Base-by-base conservation (phyloP, 1,140 invertebrate species). In the Cydia strobilella region DNA sequence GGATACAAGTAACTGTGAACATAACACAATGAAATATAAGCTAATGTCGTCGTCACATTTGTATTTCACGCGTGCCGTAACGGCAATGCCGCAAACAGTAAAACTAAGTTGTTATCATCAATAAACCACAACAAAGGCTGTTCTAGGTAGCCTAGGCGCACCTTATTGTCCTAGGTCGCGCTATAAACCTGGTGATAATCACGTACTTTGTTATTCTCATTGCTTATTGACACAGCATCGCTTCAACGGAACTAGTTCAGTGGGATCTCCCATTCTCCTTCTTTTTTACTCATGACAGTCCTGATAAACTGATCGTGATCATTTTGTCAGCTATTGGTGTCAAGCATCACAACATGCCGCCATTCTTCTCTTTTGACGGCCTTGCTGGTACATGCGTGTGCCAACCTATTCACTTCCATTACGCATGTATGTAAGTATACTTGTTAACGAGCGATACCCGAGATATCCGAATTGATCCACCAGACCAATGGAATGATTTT, bases 161-260 rank as follows among this genome's bases (percentile, higher is more conserved):
- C 54, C 54, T 59, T 59, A 59, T 59, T 59, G 54, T 59, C 54
- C 18, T 59, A 59, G 54, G 54, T 59, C 54, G 54, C 18, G 51
- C 6, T 54, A 10, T 59, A 59, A 59, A 59, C 54, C 23, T 59
- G 18, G 54, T 59, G 20, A 59, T 59, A 59, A 59, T 23, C 54
- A 59, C 54, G 54, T 59, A 54, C 51, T 59, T 23, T 59, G 54
- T 51, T 51, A 59, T 23, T 59, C 54, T 23, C 20, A 23, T 59
- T 7, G 7, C 18, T 59, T 10, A 23, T 7, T 10, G 7, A 23
- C 1, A 23, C 1, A 23, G 20, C 54, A 10, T 59, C 18, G 3
- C 6, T 3, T 51, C 45, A 51, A 51, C 12, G 45, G 45, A 51
- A 7, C 15, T 1, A 2, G n/a, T 51, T 5, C n/a, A 18, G 6